phyloP scores from a whole-genome alignment of 2,797 vertebrate genomes.

The Neopelma chrysocephalum region DNA sequence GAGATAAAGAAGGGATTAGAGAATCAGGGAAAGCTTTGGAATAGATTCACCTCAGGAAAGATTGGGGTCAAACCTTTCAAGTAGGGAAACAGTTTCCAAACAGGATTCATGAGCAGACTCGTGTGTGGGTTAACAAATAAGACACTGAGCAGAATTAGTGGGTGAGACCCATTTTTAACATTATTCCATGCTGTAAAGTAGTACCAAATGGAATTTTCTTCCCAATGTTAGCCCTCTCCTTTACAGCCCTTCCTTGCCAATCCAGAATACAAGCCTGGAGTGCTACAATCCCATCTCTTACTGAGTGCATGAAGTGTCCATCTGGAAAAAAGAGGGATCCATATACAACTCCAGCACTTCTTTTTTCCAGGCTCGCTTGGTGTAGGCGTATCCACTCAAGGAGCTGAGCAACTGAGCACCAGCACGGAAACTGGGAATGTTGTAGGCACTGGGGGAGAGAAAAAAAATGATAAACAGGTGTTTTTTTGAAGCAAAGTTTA shows the following conservation, averaged over 20 bases:
- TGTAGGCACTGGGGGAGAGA: conserved; percentile 85
- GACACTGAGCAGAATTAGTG: not conserved
- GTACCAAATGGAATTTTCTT: not conserved
- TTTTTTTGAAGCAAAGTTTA: not conserved
- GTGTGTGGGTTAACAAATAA: not conserved
- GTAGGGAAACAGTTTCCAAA: not conserved
- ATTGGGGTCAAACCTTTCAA: not conserved
- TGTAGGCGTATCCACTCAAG: conserved; percentile 95
- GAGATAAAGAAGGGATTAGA: not conserved
- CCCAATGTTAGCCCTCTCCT: not conserved
- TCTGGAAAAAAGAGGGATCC: conserved; percentile 98
- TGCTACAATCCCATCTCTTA: conserved; percentile 64
- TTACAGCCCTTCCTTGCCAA: not conserved
- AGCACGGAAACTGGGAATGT: conserved; percentile 92
- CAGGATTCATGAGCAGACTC: not conserved
- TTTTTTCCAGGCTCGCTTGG: conserved; percentile 95
- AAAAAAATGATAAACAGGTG: not conserved
- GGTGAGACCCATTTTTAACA: not conserved
- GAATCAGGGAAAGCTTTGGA: not conserved
- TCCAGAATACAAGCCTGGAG: not conserved
- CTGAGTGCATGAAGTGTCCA: conserved; percentile 91
- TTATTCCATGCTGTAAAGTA: not conserved
- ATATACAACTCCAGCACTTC: conserved; percentile 93
- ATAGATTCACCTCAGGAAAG: not conserved
- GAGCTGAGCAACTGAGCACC: conserved; percentile 91